phyloP scores from a whole-genome alignment of 2,888 invertebrate genomes.

The Parnassius apollo region DNA sequence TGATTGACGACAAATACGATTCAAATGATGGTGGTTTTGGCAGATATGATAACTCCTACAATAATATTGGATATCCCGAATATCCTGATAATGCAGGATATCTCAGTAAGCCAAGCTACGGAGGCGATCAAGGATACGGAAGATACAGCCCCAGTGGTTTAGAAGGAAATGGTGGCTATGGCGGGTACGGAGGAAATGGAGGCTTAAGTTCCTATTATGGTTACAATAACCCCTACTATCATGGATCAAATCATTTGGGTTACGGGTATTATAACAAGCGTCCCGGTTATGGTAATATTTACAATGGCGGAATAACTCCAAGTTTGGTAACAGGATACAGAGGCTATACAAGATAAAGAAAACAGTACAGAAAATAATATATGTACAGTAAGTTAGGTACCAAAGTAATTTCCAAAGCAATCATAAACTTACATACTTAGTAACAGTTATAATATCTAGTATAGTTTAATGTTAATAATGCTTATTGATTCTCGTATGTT shows the following conservation, averaged over 20 bases:
- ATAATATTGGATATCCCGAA: conserved; percentile 25
- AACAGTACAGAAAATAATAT: not conserved
- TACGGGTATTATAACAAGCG: conserved; percentile 78
- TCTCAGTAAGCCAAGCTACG: conserved; percentile 21
- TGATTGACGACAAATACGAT: conserved; percentile 32
- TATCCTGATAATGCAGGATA: conserved; percentile 31
- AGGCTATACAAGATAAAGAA: conserved; percentile 57
- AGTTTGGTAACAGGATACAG: conserved; percentile 75
- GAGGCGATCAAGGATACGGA: conserved; percentile 32
- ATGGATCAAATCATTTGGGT: conserved; percentile 79
- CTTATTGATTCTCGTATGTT: not conserved
- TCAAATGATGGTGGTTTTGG: conserved; percentile 29
- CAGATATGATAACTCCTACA: conserved; percentile 31
- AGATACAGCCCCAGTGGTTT: conserved; percentile 31
- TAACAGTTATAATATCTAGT: not conserved
- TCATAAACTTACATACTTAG: not conserved
- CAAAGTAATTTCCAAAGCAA: conserved; percentile 30
- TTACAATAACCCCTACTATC: conserved; percentile 79
- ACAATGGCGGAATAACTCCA: conserved; percentile 67
- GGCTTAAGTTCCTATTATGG: conserved; percentile 81
- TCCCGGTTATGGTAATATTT: conserved; percentile 63
- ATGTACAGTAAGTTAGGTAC: conserved; percentile 15
- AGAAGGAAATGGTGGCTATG: conserved; percentile 72
- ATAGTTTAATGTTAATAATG: not conserved
- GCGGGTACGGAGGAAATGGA: conserved; percentile 82